Evolutionary conservation across 2,888 invertebrate genomes (phyloP).

Genomic region (Sarcophaga caerulescens): DNA sequence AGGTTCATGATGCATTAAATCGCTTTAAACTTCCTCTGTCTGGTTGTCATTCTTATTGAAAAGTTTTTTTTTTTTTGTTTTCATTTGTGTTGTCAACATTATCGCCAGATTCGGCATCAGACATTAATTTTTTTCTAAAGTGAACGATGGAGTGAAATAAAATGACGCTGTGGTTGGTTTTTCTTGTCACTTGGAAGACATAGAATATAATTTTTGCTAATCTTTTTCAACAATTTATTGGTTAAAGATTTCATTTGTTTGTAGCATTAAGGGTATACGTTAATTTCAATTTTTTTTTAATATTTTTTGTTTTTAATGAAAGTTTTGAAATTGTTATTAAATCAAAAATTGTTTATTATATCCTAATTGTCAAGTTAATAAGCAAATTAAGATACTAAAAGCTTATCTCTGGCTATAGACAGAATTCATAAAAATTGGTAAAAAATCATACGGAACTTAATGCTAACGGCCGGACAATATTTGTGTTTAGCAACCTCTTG

Average conservation of each 20-base stretch:
- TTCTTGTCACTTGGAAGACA: not conserved
- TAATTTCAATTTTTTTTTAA: slow-evolving; percentile 16
- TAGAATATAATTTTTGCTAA: slow-evolving; percentile 48
- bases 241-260: slow-evolving; percentile 57
- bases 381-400: too few relatives aligned
- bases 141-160: not conserved
- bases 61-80: slow-evolving; percentile 35
- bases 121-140: slow-evolving; percentile 31
- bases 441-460: too few relatives aligned
- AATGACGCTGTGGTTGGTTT: slow-evolving; percentile 18
- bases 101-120: slow-evolving; percentile 12
- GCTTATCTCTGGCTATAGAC: too few relatives aligned
- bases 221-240: slow-evolving; percentile 56
- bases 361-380: too few relatives aligned
- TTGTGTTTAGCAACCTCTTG: too few relatives aligned
- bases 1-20: slow-evolving; percentile 62
- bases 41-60: slow-evolving; percentile 44
- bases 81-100: slow-evolving; percentile 30
- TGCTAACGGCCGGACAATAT: too few relatives aligned
- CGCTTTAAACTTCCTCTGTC: slow-evolving; percentile 59
- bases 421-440: too few relatives aligned
- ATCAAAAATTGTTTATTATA: too few relatives aligned
- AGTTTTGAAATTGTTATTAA: not conserved
- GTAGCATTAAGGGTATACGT: not conserved
- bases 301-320: not conserved